Base-by-base conservation (phyloP, 2,113 vertebrate genomes). In the Entomyzon cyanotis region DNA sequence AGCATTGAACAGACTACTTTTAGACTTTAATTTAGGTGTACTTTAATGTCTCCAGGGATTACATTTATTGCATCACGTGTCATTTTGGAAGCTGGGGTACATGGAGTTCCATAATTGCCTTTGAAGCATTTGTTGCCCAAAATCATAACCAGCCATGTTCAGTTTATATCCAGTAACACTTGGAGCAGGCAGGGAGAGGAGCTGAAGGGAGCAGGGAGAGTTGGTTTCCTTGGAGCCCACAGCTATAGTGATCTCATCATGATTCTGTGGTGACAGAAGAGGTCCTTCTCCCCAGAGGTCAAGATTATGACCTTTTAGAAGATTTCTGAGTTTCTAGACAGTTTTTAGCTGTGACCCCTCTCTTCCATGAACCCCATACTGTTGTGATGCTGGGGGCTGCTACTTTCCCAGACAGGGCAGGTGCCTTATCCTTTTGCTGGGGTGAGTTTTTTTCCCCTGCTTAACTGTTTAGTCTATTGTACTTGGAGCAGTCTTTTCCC, bases 381-480 rank as follows among this genome's bases (percentile, higher is more conserved):
- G 1, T 62, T 80, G 31, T 22, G 41, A 42, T 63, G 63, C 63
- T 94, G 83, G 52, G 83, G 33, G 37, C 65, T 88, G 55, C 55
- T 76, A 5, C 53, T 93, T 85, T 68, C 46, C 44, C 46, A 11
- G 4, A 10, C 33, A 60, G 65, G 2, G 24, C 74, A 94, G 42
- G 55, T 85, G 53, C 41, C 50, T 94, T 93, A 86, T 80, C 62
- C 1, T 64, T 7, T 69, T 86, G 7, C 25, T 74, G 17, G 20
- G 46, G 22, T 83, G 31, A 2, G 56, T 25, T 44, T 33, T 50
- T 12, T 6, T 1, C 0, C 1, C 44, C 22, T 77, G 17, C 49
- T 67, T 60, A 78, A 37, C 53, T 95, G 49, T 80, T 96, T 95
- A 77, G 84, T 89, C 80, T 95, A 5, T 50, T 83, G 41, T 80